Conservation (phyloP, 2,113 vertebrate genomes). For the Mionectes macconnelli region DNA sequence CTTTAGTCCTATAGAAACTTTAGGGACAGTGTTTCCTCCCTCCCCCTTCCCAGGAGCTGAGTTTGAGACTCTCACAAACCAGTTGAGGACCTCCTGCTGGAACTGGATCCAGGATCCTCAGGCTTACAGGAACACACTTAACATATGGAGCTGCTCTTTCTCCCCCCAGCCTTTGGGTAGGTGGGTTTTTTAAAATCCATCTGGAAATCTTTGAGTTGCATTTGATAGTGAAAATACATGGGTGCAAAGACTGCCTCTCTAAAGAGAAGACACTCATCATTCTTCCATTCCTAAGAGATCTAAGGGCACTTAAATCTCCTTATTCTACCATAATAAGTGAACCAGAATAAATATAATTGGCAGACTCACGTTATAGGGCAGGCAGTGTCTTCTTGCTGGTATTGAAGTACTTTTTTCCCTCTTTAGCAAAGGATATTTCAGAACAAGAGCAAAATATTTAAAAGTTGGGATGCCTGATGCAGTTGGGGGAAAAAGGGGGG, state of each 20-base stretch:
- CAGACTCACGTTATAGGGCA: constrained; percentile 60
- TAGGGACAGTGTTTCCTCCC: constrained; percentile 50
- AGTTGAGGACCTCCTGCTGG: constrained; percentile 60
- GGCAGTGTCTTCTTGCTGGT: constrained; percentile 26
- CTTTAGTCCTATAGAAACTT: constrained; percentile 43
- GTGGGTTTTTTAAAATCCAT: constrained; percentile 76
- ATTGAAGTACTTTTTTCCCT: constrained; percentile 2
- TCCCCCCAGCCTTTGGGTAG: constrained; percentile 73
- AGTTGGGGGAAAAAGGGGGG: background rate
- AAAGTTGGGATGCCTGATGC: background rate
- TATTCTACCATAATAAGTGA: constrained; percentile 53
- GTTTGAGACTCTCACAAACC: constrained; percentile 60
- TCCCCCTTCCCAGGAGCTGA: constrained; percentile 37
- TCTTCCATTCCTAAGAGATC: constrained; percentile 63
- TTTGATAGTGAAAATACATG: constrained; percentile 54
- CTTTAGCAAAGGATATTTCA: constrained; percentile 42
- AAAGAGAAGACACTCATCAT: constrained; percentile 61
- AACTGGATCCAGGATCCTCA: constrained; percentile 60
- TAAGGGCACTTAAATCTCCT: constrained; percentile 63
- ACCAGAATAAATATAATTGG: constrained; percentile 63
- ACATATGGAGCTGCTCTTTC: constrained; percentile 61
- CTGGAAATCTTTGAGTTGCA: constrained; percentile 63
- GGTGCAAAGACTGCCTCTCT: constrained; percentile 52
- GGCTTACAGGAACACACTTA: constrained; percentile 59
- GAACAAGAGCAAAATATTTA: constrained; percentile 50